Evolutionary conservation across 2,797 vertebrate genomes (phyloP).

Genomic region (Sebastes ruberrimus): DNA sequence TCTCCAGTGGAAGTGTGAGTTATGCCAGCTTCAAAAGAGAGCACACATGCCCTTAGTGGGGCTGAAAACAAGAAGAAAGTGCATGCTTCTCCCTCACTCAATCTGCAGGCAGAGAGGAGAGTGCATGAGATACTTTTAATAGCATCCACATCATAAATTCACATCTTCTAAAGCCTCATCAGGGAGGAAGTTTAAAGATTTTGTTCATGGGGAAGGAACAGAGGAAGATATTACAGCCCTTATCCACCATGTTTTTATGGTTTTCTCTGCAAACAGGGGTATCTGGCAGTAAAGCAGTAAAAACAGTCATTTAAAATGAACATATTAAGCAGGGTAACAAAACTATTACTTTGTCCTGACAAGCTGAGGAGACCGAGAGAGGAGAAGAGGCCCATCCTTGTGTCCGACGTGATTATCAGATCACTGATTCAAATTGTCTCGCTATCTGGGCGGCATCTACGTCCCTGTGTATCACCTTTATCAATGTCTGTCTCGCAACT

Average conservation of each 20-base stretch:
- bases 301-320: constrained; percentile 37
- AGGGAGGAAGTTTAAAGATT: constrained; percentile 7
- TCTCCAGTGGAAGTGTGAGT: constrained; percentile 33
- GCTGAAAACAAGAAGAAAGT: constrained; percentile 41
- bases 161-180: constrained; percentile 29
- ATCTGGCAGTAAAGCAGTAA: constrained; percentile 1
- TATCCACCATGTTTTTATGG: background rate
- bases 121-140: constrained; percentile 7
- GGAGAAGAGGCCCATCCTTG: constrained; percentile 35
- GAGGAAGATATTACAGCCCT: background rate
- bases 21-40: constrained; percentile 41
- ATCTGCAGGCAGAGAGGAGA: constrained; percentile 33
- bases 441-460: constrained; percentile 59
- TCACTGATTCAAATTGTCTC: constrained; percentile 70
- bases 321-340: constrained; percentile 50
- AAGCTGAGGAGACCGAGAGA: constrained; percentile 37
- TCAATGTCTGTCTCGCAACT: constrained; percentile 36
- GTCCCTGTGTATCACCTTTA: constrained; percentile 38
- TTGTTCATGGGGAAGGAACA: constrained; percentile 1
- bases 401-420: constrained; percentile 71
- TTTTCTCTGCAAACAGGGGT: constrained; percentile 1
- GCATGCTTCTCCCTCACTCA: constrained; percentile 11
- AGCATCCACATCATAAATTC: constrained; percentile 30
- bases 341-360: constrained; percentile 60
- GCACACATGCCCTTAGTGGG: constrained; percentile 27